Conservation (phyloP, 2,888 invertebrate genomes). For the Agriopis aurantiaria region DNA sequence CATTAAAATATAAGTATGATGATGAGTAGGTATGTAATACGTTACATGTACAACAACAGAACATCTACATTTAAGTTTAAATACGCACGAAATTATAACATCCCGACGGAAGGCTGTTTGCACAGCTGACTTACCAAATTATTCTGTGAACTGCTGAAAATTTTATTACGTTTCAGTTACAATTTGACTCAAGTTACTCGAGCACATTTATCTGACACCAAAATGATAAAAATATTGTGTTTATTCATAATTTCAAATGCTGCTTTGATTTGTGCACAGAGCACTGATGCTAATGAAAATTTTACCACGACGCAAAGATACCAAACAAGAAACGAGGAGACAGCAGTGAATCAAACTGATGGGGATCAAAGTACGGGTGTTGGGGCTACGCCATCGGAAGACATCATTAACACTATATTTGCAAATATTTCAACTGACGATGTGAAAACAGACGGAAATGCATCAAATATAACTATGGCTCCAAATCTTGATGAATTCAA, state of each 20-base stretch:
- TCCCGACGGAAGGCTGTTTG: constrained; percentile 3
- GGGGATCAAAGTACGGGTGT: neutral
- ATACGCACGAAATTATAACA: constrained; percentile 10
- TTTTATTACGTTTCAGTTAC: constrained; percentile 11
- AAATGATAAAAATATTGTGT: constrained; percentile 18
- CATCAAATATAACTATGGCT: neutral
- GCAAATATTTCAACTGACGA: constrained; percentile 1
- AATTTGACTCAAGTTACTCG: constrained; percentile 25
- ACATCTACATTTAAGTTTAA: neutral
- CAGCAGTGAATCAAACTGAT: neutral
- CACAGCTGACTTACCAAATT: constrained; percentile 19
- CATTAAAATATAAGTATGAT: too few species aligned
- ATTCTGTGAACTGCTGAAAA: constrained; percentile 5
- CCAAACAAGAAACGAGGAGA: neutral
- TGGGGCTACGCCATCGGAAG: neutral
- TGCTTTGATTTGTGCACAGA: constrained; percentile 12
- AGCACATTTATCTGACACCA: constrained; percentile 7
- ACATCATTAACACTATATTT: neutral
- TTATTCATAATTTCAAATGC: constrained; percentile 5
- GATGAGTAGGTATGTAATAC: too few species aligned
- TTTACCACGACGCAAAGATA: constrained; percentile 3
- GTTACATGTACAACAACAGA: neutral
- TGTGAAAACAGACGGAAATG: neutral
- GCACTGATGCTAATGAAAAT: constrained; percentile 3
- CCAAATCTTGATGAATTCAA: neutral